Percentiles rank a stretch among this genome's conserved stretches.
Conservation (phyloP, 1,140 invertebrate species). For the Tetragnatha versicolor region DNA sequence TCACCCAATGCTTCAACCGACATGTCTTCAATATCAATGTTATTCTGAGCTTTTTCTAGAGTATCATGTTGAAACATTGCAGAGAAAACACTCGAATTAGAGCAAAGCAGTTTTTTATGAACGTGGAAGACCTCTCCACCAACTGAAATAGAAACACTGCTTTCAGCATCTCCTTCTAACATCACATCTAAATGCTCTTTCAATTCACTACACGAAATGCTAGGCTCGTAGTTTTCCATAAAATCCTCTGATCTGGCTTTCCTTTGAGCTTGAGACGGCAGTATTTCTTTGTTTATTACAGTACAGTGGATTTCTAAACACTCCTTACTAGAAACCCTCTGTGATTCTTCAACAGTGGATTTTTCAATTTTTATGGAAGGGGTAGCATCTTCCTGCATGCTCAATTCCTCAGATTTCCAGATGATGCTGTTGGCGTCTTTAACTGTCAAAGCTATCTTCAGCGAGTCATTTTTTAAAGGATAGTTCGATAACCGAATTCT, state of each 20-base stretch:
- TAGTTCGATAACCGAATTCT: neutral
- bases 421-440: neutral
- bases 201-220: slow-evolving; percentile 4
- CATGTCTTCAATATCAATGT: slow-evolving; percentile 26
- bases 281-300: neutral
- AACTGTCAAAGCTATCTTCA: neutral
- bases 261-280: neutral
- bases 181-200: slow-evolving; percentile 22
- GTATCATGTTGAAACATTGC: slow-evolving; percentile 44
- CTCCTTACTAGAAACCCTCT: neutral
- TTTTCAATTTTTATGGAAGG: neutral
- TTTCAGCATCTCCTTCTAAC: slow-evolving; percentile 5
- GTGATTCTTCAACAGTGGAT: no score
- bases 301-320: slow-evolving; percentile 14
- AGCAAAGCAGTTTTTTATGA: slow-evolving; percentile 20
- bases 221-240: neutral
- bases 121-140: slow-evolving; percentile 13
- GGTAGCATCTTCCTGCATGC: neutral
- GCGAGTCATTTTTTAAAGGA: no score
- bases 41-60: slow-evolving; percentile 1
- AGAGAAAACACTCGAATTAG: slow-evolving; percentile 13
- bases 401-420: neutral
- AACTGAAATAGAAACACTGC: neutral
- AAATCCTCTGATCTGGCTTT: neutral
- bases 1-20: slow-evolving; percentile 5